Evolutionary conservation across 2,888 invertebrate genomes (phyloP).

Genomic region (Pantelozetes paolii): DNA sequence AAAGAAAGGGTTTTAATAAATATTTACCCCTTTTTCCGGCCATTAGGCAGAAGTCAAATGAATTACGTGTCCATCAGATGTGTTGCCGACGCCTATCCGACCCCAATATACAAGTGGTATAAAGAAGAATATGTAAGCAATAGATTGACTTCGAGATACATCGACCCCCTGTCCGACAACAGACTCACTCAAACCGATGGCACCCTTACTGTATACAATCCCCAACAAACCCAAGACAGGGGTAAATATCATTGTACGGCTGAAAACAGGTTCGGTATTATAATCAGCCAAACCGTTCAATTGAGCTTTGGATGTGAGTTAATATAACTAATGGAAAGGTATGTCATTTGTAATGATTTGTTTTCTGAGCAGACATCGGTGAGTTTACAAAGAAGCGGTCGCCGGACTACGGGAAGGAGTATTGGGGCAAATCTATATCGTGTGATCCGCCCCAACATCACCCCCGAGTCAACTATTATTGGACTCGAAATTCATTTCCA

Average conservation of each 20-base stretch:
- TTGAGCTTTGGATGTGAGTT: conserved; percentile 71
- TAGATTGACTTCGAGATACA: conserved; percentile 64
- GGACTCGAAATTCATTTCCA: conserved; percentile 82
- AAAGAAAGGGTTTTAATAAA: too few relatives aligned
- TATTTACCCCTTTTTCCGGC: background rate
- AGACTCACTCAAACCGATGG: conserved; percentile 87
- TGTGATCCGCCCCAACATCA: conserved; percentile 91
- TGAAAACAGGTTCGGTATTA: conserved; percentile 78
- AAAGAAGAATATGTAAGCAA: conserved; percentile 80
- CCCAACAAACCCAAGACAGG: conserved; percentile 70
- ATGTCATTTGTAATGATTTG: conserved; percentile 37
- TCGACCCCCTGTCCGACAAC: conserved; percentile 69
- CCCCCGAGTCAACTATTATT: conserved; percentile 80
- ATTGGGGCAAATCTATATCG: conserved; percentile 87
- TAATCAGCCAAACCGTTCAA: conserved; percentile 79
- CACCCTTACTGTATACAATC: conserved; percentile 77
- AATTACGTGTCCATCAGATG: conserved; percentile 70
- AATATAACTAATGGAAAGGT: background rate
- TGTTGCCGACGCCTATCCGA: conserved; percentile 67
- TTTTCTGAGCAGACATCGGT: conserved; percentile 59
- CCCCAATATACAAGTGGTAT: conserved; percentile 84
- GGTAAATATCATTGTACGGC: conserved; percentile 89
- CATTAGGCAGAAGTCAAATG: conserved; percentile 57
- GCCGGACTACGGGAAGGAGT: conserved; percentile 75
- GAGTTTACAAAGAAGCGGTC: conserved; percentile 85